Base-by-base conservation (phyloP, 2,113 vertebrate genomes). In the Nothobranchius furzeri region DNA sequence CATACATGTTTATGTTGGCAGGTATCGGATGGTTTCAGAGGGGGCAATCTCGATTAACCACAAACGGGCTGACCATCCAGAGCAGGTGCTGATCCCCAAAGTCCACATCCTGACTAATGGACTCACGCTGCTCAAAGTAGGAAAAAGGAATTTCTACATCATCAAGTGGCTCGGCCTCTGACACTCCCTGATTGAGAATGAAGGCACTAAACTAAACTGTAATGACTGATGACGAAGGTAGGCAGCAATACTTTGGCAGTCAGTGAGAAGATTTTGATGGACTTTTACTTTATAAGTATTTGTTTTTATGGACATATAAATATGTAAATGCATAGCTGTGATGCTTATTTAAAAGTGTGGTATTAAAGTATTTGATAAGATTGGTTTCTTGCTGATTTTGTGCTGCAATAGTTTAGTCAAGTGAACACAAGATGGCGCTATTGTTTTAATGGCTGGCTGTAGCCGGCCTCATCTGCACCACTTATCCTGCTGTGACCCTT, bases 31-130 rank as follows among this genome's bases (percentile, higher is more conserved):
- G 89, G 93, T 99, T 74, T 93, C 85, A 43, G 88, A 93, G 20
- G 98, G 97, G 12, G 96, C 94, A 11, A 95, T 99, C 72, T 95
- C 94, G 84, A 93, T 99, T 84, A 99, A 99, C 82, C 95, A 98
- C 86, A 87, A 54, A 46, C 88, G 86, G 65, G 81, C 89, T 7
- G 93, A 94, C 15, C 91, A 95, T 67, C 95, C 96, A 0, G 95
- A 98, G 75, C 89, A 95, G 81, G 88, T 98, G 20, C 93, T 99
- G 69, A 71, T 95, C 70, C 85, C 94, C 0, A 95, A 95, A 74
- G 86, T 95, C 58, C 96, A 98, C 67, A 95, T 99, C 80, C 94
- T 99, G 49, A 92, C 93, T 47, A 99, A 98, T 24, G 96, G 96
- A 81, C 94, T 99, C n/a, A 94, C 93, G 0, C 79, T 98, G 64